Base-by-base conservation (phyloP, 1,140 invertebrate species). In the Magallana ariakensis region DNA sequence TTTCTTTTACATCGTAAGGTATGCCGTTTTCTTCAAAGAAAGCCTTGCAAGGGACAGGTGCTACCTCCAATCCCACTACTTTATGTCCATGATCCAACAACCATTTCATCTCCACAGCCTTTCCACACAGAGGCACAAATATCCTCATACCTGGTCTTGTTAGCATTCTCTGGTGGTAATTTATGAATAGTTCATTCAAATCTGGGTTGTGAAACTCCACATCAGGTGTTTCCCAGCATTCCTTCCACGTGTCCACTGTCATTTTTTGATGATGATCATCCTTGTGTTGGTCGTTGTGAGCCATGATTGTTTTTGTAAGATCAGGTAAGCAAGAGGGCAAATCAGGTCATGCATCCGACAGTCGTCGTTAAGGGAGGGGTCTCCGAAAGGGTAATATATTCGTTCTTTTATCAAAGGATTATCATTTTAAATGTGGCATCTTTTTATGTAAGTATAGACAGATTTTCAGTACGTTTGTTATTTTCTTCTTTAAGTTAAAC, bases 1-100 rank as follows among this genome's bases (percentile, higher is more conserved):
- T 33, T 0, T 33, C 58, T 82, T 53, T 33, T 9, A 82, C 53
- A 5, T 26, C 15, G n/a, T 84, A 85, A 16, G 62, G 26, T 13
- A 85, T 87, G 8, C 82, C 56, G 58, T 85, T 85, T n/a, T 87
- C 87, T 11, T 85, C 58, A 57, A 87, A 87, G 22, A 87, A 87
- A 33, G 57, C 16, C 60, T 87, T 62, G 6, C 84, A n/a, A 0
- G 87, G 83, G 8, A 57, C 56, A 15, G 80, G 70, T 11, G 83
- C 46, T 62, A 84, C 75, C n/a, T 87, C 87, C 15, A 85, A 13
- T 5, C 87, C 87, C 1, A 87, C 87, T n/a, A 87, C 58, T 22
- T 82, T 58, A 33, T 85, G 70, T 33, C 87, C 87, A 22, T 82
- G 70, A 22, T 85, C 58, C 57, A 19, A 22, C 11, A 87, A 22